A percentile compares a stretch with the other conserved stretches of the same genome.
phyloP scores from a whole-genome alignment of 2,113 vertebrate genomes.

The Paradisaea rubra region DNA sequence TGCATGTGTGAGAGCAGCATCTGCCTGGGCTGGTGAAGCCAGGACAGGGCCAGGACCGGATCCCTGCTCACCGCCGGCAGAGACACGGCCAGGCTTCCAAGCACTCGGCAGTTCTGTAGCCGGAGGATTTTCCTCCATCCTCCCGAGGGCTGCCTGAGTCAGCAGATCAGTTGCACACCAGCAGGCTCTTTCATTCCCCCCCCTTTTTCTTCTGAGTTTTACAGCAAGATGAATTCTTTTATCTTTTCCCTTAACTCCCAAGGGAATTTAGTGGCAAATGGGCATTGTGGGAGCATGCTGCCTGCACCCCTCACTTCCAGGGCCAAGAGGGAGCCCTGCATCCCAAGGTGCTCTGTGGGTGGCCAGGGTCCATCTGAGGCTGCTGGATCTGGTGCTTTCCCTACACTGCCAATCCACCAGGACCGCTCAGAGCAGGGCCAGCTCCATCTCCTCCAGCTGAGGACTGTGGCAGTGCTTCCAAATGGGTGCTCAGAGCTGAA shows the following conservation, averaged over 20 bases:
- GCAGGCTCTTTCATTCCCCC: too few relatives aligned
- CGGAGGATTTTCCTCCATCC: not conserved
- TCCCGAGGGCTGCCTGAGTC: not conserved
- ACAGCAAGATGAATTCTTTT: rapidly evolving
- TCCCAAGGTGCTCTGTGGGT: not conserved
- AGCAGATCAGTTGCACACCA: not conserved
- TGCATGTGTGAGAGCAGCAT: not conserved
- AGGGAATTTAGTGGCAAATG: rapidly evolving
- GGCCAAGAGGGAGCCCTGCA: not conserved
- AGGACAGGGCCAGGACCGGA: rapidly evolving
- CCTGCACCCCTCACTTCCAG: not conserved
- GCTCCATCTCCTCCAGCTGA: not conserved
- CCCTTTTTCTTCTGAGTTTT: not conserved
- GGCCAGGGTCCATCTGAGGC: rapidly evolving
- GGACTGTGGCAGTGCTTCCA: rapidly evolving
- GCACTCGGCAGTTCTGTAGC: rapidly evolving
- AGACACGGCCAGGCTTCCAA: rapidly evolving
- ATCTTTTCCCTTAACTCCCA: not conserved
- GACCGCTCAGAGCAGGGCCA: rapidly evolving
- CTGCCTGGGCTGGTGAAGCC: rapidly evolving
- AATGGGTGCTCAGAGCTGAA: not conserved
- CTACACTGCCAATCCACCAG: rapidly evolving
- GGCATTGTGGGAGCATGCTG: not conserved
- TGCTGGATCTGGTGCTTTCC: not conserved
- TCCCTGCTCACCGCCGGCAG: rapidly evolving